Evolutionary conservation across 2,888 invertebrate species (phyloP).

Genomic region (Mythimna ferrago): DNA sequence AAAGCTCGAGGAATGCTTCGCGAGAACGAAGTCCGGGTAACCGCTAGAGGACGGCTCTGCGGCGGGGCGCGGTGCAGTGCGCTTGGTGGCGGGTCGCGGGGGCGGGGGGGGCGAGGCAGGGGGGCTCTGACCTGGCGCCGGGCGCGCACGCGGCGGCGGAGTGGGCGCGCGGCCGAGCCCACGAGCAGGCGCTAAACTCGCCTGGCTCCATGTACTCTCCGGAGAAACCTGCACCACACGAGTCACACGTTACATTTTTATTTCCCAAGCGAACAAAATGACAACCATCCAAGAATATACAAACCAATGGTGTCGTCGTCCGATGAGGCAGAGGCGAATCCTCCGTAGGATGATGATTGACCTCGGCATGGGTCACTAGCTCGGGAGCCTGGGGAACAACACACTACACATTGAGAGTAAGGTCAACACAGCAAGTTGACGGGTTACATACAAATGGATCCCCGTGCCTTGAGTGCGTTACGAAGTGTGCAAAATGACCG

Average conservation of each 20-base stretch:
- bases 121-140: conserved; percentile 65
- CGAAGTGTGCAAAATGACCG: conserved; percentile 54
- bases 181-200: conserved; percentile 82
- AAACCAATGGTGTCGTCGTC: conserved; percentile 90
- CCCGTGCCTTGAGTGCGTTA: conserved; percentile 53
- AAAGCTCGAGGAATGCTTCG: conserved; percentile 86
- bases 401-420: background rate
- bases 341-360: conserved; percentile 91
- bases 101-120: conserved; percentile 67
- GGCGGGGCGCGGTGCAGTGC: conserved; percentile 74
- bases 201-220: conserved; percentile 90
- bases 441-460: conserved; percentile 38
- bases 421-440: no score
- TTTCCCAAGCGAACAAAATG: background rate
- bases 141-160: conserved; percentile 87
- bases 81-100: conserved; percentile 60
- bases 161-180: conserved; percentile 87
- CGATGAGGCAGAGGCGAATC: conserved; percentile 91
- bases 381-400: conserved; percentile 79
- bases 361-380: conserved; percentile 90
- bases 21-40: conserved; percentile 87
- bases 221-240: conserved; percentile 81
- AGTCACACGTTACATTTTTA: background rate
- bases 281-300: conserved; percentile 47
- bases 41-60: conserved; percentile 81